Base-by-base conservation (phyloP, 2,113 vertebrate species). In the Daboia siamensis region DNA sequence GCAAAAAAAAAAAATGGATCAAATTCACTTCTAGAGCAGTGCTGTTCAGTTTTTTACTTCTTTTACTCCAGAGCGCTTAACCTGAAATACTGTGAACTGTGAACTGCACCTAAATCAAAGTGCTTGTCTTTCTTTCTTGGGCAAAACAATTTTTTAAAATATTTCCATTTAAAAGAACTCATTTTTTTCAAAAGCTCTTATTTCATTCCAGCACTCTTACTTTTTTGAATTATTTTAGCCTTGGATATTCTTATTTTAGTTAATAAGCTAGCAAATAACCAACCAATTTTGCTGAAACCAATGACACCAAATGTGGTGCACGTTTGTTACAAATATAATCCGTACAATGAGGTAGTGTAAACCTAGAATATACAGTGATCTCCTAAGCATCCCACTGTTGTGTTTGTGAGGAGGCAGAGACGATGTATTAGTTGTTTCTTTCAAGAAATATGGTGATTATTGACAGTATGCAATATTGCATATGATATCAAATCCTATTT, bases 1-100 rank as follows among this genome's bases (percentile, higher is more conserved):
- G 86, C 24, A 92, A 93, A 94, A 96, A 91, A 96, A 96, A 64
- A 80, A 20, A 86, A 92, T 93, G 91, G 92, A 89, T 84, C 88
- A 80, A 86, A 92, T 93, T 91, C 48, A 92, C 46, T 89, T 86
- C 64, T 69, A 84, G 46, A 92, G 24, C 64, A 69, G 59, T 33
- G 91, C 54, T 90, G 15, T 87, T 90, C 33, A 93, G 90, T 64
- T 86, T 33, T 46, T 61, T 3, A 23, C 90, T 39, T 90, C 69
- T 92, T 89, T 90, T 52, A 69, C 3, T 87, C 46, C 89, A 91
- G 90, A 39, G 84, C 51, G 89, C 92, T 94, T 96, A 93, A 93
- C 93, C 92, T 93, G 74, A 90, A 74, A n/a, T 90, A 90, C 92
- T 94, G 57, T 91, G 93, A 94, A 85, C 94, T 90, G 92, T 90